phyloP scores from a whole-genome alignment of 2,113 vertebrate genomes.

The Colistium nudipinnis region DNA sequence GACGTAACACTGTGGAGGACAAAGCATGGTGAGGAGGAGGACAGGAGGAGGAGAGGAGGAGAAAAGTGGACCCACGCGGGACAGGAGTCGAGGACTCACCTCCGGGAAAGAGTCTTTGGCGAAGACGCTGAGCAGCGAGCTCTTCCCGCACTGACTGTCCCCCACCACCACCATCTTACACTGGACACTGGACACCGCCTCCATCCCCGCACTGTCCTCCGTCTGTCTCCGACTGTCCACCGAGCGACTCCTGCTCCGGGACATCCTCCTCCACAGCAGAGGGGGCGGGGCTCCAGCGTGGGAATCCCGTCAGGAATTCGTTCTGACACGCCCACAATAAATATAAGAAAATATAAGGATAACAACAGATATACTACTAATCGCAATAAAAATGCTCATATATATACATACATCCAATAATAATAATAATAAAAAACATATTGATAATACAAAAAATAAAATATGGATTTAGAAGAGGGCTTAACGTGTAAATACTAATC shows the following conservation, averaged over 20 bases:
- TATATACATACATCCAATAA: too few species aligned
- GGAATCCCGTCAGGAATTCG: background rate
- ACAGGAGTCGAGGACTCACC: constrained; percentile 72
- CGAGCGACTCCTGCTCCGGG: background rate
- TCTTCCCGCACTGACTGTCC: constrained; percentile 65
- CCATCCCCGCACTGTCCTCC: background rate
- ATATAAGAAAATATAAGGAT: too few species aligned
- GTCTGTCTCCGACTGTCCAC: background rate
- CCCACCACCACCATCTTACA: constrained; percentile 67
- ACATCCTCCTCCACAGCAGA: background rate
- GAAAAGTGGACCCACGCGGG: too few species aligned
- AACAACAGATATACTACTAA: too few species aligned
- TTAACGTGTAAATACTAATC: too few species aligned
- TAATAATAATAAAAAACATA: too few species aligned
- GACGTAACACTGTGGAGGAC: constrained; percentile 15
- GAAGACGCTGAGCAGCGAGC: constrained; percentile 77
- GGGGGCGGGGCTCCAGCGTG: constrained; percentile 6
- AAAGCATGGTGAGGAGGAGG: background rate
- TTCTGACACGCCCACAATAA: too few species aligned
- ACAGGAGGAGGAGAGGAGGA: background rate
- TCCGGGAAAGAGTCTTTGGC: constrained; percentile 91
- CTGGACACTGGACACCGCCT: background rate
- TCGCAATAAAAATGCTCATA: too few species aligned
- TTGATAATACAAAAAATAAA: too few species aligned
- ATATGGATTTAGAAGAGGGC: too few species aligned